Percentiles rank a stretch among this genome's conserved stretches.
phyloP scores from a whole-genome alignment of 37 sponge, comb jelly and placozoan species.

The Bolinopsis microptera region DNA sequence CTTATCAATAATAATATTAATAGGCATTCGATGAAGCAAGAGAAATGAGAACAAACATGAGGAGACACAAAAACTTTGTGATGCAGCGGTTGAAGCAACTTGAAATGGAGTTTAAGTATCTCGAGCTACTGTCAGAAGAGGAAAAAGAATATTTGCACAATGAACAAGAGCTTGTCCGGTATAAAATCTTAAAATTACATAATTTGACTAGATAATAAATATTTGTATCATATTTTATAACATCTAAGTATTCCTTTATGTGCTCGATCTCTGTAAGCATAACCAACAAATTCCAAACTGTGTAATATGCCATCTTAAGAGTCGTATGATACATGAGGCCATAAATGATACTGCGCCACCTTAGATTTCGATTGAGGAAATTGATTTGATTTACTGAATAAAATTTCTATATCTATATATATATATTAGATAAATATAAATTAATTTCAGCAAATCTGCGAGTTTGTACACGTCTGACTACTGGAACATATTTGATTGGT shows the following conservation, averaged over 20 bases:
- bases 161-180: neutral
- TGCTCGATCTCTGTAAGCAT: too few species aligned
- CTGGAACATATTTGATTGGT: slow-evolving; percentile 30
- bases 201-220: too few species aligned
- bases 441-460: neutral
- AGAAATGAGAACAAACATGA: neutral
- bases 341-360: too few species aligned
- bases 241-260: too few species aligned
- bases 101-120: slow-evolving; percentile 47
- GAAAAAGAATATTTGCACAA: slow-evolving; percentile 16
- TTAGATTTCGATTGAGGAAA: too few species aligned
- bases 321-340: too few species aligned
- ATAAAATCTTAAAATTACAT: neutral
- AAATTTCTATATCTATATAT: too few species aligned
- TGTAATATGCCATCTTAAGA: too few species aligned
- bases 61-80: slow-evolving; percentile 22
- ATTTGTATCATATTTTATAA: too few species aligned
- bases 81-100: slow-evolving; percentile 24
- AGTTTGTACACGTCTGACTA: neutral
- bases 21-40: slow-evolving; percentile 10
- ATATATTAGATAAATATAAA: neutral
- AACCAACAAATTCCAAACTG: too few species aligned
- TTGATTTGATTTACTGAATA: too few species aligned
- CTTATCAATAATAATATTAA: neutral
- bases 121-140: slow-evolving; percentile 25